Percentiles rank a stretch among this genome's conserved stretches.
These are phyloP conservation scores for Austrolebias charrua DNA, from an alignment of 2,797 vertebrate genomes.

Conservation along the genomic window DNA sequence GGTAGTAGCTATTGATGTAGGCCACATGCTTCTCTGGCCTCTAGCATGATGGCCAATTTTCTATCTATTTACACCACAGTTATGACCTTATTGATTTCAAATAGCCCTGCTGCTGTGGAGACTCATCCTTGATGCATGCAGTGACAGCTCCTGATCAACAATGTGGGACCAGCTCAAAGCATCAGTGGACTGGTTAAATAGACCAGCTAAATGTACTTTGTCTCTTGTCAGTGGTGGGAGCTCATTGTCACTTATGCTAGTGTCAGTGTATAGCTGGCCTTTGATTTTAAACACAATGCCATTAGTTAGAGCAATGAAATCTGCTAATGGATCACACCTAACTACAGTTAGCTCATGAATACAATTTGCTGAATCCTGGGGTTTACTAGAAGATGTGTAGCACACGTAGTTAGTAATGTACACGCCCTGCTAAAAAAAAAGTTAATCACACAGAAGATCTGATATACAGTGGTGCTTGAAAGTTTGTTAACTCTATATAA, in stretches of 20 bases:
- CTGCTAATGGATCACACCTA: neutral
- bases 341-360: too few species aligned
- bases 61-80: constrained; percentile 70
- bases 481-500: too few species aligned
- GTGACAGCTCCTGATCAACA: constrained; percentile 59
- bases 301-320: neutral
- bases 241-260: constrained; percentile 31
- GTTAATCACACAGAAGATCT: too few species aligned
- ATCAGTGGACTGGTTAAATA: constrained; percentile 49
- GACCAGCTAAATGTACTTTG: constrained; percentile 55
- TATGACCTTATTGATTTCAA: constrained; percentile 73
- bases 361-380: too few species aligned
- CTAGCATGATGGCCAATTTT: constrained; percentile 62
- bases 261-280: constrained; percentile 15
- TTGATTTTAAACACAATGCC: constrained; percentile 1
- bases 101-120: constrained; percentile 51
- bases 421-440: too few species aligned
- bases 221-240: constrained; percentile 42
- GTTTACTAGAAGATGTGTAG: too few species aligned
- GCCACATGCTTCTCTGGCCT: constrained; percentile 62
- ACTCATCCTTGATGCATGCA: constrained; percentile 64
- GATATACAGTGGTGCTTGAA: too few species aligned
- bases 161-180: constrained; percentile 47
- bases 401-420: too few species aligned
- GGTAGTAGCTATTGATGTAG: constrained; percentile 64